Percentiles rank a stretch among this genome's conserved stretches.
Conservation (phyloP, 2,888 invertebrate genomes). For the Cataglyphis altisquamis region DNA sequence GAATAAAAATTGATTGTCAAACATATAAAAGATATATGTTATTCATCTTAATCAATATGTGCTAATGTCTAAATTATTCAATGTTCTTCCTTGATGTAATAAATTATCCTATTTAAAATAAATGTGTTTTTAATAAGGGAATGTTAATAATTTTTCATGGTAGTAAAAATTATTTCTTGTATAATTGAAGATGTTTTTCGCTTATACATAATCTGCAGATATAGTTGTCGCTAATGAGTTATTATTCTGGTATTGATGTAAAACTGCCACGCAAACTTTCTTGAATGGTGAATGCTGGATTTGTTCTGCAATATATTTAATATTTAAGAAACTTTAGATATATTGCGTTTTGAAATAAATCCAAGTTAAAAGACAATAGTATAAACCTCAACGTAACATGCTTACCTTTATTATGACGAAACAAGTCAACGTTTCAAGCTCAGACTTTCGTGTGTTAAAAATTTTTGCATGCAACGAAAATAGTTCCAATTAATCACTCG, state of each 20-base stretch:
- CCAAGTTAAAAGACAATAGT: conserved; percentile 1
- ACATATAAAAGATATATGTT: not conserved
- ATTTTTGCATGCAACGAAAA: conserved; percentile 79
- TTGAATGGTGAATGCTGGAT: conserved; percentile 82
- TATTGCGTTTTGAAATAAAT: conserved; percentile 15
- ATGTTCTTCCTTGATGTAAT: not conserved
- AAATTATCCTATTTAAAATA: conserved; percentile 19
- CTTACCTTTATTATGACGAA: conserved; percentile 77
- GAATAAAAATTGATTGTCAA: not conserved
- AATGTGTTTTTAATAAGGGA: not conserved
- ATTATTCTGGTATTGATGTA: conserved; percentile 61
- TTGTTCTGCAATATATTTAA: conserved; percentile 79
- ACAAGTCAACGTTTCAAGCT: conserved; percentile 74
- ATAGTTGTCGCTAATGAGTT: not conserved
- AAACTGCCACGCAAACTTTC: conserved; percentile 78
- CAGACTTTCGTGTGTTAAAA: conserved; percentile 78
- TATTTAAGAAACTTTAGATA: conserved; percentile 32
- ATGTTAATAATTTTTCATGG: not conserved
- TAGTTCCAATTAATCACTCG: conserved; percentile 68
- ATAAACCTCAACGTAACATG: conserved; percentile 36
- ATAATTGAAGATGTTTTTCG: not conserved
- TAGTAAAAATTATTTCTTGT: conserved; percentile 14
- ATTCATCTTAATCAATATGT: not conserved
- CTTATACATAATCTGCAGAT: conserved; percentile 9
- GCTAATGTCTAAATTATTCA: not conserved